Percentiles rank a stretch among this genome's conserved stretches.
phyloP scores from a whole-genome alignment of 1,140 invertebrate genomes.

The Whitmania pigra region DNA sequence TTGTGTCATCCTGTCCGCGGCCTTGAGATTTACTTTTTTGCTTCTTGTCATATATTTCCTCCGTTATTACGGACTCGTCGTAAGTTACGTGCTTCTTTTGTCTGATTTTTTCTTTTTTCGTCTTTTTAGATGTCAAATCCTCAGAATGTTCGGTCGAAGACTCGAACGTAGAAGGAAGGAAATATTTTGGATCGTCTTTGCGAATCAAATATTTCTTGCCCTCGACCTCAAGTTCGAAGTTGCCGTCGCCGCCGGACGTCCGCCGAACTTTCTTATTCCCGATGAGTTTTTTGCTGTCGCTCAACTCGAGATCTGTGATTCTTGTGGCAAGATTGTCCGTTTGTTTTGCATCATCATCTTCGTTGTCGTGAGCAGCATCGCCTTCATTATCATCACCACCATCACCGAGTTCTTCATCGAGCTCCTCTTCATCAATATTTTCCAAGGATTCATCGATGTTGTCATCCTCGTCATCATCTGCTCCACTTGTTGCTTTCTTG shows the following conservation, averaged over 20 bases:
- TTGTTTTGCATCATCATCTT: neutral
- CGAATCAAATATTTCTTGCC: too few relatives aligned
- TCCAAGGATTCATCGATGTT: neutral
- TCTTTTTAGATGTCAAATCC: conserved; percentile 4
- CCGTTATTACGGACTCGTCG: conserved; percentile 4
- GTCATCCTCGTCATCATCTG: neutral
- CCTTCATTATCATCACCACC: neutral
- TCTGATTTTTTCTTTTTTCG: conserved; percentile 22
- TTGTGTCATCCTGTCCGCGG: neutral
- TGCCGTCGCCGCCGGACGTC: too few relatives aligned
- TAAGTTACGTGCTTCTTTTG: conserved; percentile 2
- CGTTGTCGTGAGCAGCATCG: neutral
- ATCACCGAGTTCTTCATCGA: conserved; percentile 21
- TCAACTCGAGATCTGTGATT: too few relatives aligned
- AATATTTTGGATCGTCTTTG: too few relatives aligned
- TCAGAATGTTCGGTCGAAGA: too few relatives aligned
- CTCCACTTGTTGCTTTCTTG: neutral
- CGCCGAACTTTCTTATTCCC: too few relatives aligned
- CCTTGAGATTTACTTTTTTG: conserved; percentile 19
- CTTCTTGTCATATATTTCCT: conserved; percentile 26
- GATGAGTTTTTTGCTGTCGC: too few relatives aligned
- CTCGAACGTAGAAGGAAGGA: too few relatives aligned
- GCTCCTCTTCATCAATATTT: conserved; percentile 23
- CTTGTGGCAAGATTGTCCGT: too few relatives aligned
- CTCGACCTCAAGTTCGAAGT: too few relatives aligned